A percentile compares a stretch with the other conserved stretches of the same genome.
Conservation (phyloP, 2,888 invertebrate genomes). For the Diarsia rubi region DNA sequence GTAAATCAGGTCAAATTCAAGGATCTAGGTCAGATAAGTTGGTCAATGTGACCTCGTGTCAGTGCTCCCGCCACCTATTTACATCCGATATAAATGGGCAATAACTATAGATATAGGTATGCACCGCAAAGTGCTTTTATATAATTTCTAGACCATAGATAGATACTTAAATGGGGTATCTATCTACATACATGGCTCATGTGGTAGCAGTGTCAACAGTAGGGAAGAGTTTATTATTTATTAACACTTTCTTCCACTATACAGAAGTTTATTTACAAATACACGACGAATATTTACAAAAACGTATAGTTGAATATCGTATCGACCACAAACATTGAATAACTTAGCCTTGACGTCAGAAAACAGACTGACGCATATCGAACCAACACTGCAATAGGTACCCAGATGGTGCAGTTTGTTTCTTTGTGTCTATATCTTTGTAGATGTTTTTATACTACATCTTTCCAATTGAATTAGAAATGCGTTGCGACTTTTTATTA, state of each 20-base stretch:
- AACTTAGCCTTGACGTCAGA: slow-evolving; percentile 43
- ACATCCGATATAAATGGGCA: slow-evolving; percentile 26
- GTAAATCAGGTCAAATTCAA: slow-evolving; percentile 48
- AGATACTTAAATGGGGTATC: no score
- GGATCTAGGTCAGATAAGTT: slow-evolving; percentile 52
- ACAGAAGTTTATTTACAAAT: slow-evolving; percentile 8
- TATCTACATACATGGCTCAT: no score
- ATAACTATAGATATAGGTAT: slow-evolving; percentile 14
- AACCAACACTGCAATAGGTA: slow-evolving; percentile 1
- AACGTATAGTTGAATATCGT: background rate
- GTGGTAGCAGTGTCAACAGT: background rate
- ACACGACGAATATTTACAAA: background rate
- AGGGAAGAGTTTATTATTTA: slow-evolving; percentile 7
- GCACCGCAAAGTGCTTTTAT: slow-evolving; percentile 12
- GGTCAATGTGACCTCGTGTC: slow-evolving; percentile 24
- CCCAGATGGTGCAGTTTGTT: background rate
- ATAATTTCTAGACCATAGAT: slow-evolving; percentile 17
- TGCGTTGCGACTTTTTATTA: background rate
- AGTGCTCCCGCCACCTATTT: slow-evolving; percentile 27
- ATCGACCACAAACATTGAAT: slow-evolving; percentile 16
- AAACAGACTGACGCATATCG: slow-evolving; percentile 9
- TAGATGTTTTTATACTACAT: background rate
- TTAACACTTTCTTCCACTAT: slow-evolving; percentile 5
- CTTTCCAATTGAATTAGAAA: slow-evolving; percentile 5
- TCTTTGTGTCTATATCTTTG: background rate